These are phyloP conservation scores for Alca torda DNA, from an alignment of 2,797 vertebrate genomes.

Conservation along the genomic window DNA sequence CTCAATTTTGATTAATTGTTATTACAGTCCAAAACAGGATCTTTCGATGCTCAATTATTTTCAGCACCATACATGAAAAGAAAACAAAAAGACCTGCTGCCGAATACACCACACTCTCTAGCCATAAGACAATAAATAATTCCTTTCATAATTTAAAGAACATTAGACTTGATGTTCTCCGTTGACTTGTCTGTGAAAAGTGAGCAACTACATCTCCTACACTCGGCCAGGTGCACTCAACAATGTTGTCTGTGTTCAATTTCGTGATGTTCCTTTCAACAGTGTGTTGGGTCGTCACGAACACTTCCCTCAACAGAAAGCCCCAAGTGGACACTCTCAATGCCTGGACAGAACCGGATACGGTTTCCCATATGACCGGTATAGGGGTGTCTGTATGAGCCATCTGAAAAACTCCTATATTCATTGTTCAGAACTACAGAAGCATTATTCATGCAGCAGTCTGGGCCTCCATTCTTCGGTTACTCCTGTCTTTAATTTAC, in stretches of 20 bases:
- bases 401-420: constrained; percentile 1
- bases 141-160: not conserved
- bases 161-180: not conserved
- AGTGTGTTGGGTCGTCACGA: not conserved
- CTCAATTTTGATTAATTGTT: constrained; percentile 34
- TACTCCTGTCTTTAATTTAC: constrained; percentile 45
- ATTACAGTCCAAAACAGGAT: not conserved
- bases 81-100: not conserved
- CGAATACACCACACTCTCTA: not conserved
- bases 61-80: not conserved
- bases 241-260: not conserved
- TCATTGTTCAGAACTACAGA: constrained; percentile 25
- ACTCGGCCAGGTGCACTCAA: not conserved
- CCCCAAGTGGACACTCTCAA: not conserved
- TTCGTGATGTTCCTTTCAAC: not conserved
- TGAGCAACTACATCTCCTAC: not conserved
- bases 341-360: not conserved
- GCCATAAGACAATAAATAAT: not conserved
- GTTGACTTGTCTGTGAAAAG: not conserved
- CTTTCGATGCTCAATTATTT: constrained; percentile 33
- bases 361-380: accelerated
- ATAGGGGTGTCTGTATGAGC: not conserved
- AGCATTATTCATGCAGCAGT: constrained; percentile 30
- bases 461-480: not conserved
- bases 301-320: not conserved